A percentile compares a stretch with the other conserved stretches of the same genome.
Conservation (phyloP, 2,888 invertebrate genomes). For the Aleiodes testaceus region DNA sequence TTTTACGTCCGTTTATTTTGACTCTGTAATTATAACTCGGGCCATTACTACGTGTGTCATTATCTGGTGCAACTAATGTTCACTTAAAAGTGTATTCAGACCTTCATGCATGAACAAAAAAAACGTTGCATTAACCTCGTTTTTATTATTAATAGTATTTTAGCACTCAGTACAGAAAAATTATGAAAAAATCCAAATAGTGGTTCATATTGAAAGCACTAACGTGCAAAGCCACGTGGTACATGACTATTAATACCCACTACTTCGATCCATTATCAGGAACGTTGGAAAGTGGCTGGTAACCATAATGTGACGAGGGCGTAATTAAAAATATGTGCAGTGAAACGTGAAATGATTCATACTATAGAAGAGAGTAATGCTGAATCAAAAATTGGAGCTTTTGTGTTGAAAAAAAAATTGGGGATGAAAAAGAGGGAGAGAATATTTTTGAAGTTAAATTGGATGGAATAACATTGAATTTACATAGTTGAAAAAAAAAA, state of each 20-base stretch:
- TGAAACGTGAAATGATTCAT: conserved; percentile 52
- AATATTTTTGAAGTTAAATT: conserved; percentile 33
- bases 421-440: conserved; percentile 43
- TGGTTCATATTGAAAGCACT: not conserved
- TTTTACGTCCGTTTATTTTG: not conserved
- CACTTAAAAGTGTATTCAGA: too few relatives aligned
- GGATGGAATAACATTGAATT: not conserved
- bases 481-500: conserved; percentile 38
- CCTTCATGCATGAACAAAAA: too few relatives aligned
- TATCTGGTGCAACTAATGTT: not conserved
- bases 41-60: conserved; percentile 5
- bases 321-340: conserved; percentile 56
- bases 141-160: too few relatives aligned
- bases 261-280: conserved; percentile 49
- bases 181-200: not conserved
- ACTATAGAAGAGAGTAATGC: conserved; percentile 12
- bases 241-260: conserved; percentile 36
- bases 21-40: not conserved
- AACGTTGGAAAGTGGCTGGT: conserved; percentile 20
- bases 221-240: conserved; percentile 1
- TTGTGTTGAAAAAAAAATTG: conserved; percentile 34
- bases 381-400: conserved; percentile 22
- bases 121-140: too few relatives aligned
- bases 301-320: conserved; percentile 9
- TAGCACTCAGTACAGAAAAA: too few relatives aligned